Conservation (phyloP, 2,797 vertebrate species). For the Hoplostethus atlanticus region DNA sequence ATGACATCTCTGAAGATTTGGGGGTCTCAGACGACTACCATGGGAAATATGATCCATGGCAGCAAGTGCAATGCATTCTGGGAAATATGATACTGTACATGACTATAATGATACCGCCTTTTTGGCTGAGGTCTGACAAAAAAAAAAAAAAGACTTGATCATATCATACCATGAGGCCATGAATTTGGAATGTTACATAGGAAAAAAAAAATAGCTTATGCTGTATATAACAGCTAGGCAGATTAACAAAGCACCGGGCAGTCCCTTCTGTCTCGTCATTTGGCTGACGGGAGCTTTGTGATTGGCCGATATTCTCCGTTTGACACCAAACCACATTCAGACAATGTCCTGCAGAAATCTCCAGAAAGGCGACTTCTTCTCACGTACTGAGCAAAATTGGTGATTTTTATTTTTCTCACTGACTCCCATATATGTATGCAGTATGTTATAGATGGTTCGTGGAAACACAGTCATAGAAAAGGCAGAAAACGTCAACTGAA, state of each 20-base stretch:
- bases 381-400: too few species aligned
- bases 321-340: too few species aligned
- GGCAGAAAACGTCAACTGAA: not conserved
- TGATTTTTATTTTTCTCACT: not conserved
- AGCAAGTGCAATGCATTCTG: slow-evolving; percentile 53
- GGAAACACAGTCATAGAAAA: not conserved
- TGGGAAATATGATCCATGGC: slow-evolving; percentile 61
- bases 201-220: not conserved
- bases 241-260: slow-evolving; percentile 4
- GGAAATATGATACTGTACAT: slow-evolving; percentile 63
- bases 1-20: slow-evolving; percentile 49
- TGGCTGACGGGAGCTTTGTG: slow-evolving; percentile 9
- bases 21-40: slow-evolving; percentile 26
- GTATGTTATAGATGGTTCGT: not conserved
- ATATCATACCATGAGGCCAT: slow-evolving; percentile 48
- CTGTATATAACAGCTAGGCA: slow-evolving; percentile 14
- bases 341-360: too few species aligned
- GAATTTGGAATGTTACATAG: slow-evolving; percentile 22
- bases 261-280: slow-evolving; percentile 2
- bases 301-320: too few species aligned
- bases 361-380: too few species aligned
- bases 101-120: slow-evolving; percentile 55
- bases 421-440: not conserved
- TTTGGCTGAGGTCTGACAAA: slow-evolving; percentile 54
- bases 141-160: slow-evolving; percentile 52